phyloP scores from a whole-genome alignment of 2,888 invertebrate genomes.

The Luperina testacea region DNA sequence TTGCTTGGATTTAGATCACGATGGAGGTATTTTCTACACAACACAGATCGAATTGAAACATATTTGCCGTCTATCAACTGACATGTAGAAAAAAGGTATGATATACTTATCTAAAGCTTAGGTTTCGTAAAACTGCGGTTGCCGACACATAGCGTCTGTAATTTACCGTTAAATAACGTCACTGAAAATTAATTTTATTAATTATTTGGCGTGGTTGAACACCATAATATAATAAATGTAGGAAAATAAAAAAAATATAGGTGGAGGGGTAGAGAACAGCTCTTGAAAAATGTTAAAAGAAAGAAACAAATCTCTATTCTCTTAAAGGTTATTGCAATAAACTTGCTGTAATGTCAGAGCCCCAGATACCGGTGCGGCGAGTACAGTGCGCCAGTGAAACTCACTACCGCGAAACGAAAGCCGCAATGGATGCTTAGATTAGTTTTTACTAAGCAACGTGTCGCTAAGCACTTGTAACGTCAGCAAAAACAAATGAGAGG shows the following conservation, averaged over 20 bases:
- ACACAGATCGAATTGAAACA: neutral
- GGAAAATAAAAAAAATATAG: neutral
- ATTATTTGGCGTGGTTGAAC: too few relatives aligned
- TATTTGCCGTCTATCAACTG: neutral
- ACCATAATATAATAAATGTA: neutral
- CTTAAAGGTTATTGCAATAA: conserved; percentile 9
- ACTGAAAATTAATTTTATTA: neutral
- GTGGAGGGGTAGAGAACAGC: neutral
- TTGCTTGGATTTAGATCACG: neutral
- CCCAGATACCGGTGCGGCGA: conserved; percentile 73
- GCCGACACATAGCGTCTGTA: neutral
- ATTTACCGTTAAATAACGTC: neutral
- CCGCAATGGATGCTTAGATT: conserved; percentile 71
- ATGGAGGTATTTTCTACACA: neutral
- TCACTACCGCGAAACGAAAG: conserved; percentile 79
- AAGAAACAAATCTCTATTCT: neutral
- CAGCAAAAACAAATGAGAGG: conserved; percentile 30
- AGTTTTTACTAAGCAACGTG: conserved; percentile 71
- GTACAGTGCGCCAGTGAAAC: conserved; percentile 77
- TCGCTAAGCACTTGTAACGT: conserved; percentile 64
- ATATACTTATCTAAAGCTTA: neutral
- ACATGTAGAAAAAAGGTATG: neutral
- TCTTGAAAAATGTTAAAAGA: neutral
- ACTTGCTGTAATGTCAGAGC: conserved; percentile 71
- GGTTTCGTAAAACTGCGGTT: neutral